phyloP scores from a whole-genome alignment of 2,113 vertebrate species.

The Caranx melampygus region DNA sequence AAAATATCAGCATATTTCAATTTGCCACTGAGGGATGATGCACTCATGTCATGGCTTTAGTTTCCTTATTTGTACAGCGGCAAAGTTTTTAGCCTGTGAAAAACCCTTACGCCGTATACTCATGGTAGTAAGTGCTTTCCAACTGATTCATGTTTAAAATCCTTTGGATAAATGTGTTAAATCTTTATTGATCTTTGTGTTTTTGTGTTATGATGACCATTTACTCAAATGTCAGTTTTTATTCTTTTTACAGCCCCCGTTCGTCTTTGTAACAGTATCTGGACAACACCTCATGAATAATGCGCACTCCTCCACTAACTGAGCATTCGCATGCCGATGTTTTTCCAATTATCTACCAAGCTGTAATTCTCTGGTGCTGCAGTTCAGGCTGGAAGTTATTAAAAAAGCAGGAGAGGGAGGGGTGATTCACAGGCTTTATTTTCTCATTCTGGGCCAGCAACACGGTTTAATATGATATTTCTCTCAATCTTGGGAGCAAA shows the following conservation, averaged over 20 bases:
- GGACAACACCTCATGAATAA: slow-evolving; percentile 53
- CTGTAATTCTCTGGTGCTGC: slow-evolving; percentile 69
- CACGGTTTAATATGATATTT: slow-evolving; percentile 68
- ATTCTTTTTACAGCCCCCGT: slow-evolving; percentile 54
- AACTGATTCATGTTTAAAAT: background rate
- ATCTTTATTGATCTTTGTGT: slow-evolving; percentile 40
- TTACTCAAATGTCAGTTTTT: slow-evolving; percentile 39
- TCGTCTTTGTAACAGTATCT: slow-evolving; percentile 45
- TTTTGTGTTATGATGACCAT: slow-evolving; percentile 42
- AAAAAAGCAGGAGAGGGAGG: slow-evolving; percentile 35
- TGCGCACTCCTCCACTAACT: slow-evolving; percentile 34
- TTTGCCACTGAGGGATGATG: background rate
- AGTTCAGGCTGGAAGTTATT: slow-evolving; percentile 70
- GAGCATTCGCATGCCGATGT: slow-evolving; percentile 56
- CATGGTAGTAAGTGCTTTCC: background rate
- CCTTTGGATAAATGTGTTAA: background rate
- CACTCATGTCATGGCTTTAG: background rate
- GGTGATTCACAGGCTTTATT: slow-evolving; percentile 60
- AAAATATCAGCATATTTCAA: background rate
- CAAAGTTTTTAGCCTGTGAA: background rate
- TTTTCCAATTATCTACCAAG: slow-evolving; percentile 75
- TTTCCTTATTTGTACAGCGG: background rate
- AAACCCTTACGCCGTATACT: background rate
- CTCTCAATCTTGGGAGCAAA: slow-evolving; percentile 64
- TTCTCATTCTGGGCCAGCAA: slow-evolving; percentile 61